phyloP scores from a whole-genome alignment of 2,797 vertebrate genomes.

The Aphelocoma californica region DNA sequence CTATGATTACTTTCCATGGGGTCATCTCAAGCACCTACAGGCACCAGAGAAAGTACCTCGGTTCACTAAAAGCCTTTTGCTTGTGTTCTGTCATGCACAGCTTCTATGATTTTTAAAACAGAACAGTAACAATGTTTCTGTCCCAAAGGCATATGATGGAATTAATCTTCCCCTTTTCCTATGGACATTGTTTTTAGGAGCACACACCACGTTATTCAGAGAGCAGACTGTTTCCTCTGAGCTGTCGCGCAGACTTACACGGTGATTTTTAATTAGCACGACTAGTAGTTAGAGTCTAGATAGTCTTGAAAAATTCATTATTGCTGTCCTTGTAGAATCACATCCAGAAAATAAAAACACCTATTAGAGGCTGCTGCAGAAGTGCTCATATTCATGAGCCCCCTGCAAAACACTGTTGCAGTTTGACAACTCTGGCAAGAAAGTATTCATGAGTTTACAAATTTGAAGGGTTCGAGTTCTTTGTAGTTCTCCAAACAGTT shows the following conservation, averaged over 20 bases:
- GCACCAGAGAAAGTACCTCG: not conserved
- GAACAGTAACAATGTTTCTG: not conserved
- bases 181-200: not conserved
- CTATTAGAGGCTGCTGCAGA: not conserved
- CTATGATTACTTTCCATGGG: not conserved
- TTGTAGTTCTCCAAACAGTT: constrained; percentile 43
- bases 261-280: not conserved
- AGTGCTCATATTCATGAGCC: not conserved
- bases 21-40: not conserved
- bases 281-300: not conserved
- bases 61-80: not conserved
- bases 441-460: not conserved
- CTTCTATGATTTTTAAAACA: not conserved
- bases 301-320: not conserved
- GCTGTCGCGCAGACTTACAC: not conserved
- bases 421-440: not conserved
- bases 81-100: not conserved
- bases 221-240: not conserved
- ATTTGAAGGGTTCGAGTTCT: constrained; percentile 37
- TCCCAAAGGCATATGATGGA: not conserved
- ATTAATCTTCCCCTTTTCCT: not conserved
- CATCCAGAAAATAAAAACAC: not conserved
- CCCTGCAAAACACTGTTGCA: not conserved
- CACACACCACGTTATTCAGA: not conserved
- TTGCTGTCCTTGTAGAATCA: not conserved